Conservation (phyloP, 2,113 vertebrate species). For the Myrmecobius fasciatus region DNA sequence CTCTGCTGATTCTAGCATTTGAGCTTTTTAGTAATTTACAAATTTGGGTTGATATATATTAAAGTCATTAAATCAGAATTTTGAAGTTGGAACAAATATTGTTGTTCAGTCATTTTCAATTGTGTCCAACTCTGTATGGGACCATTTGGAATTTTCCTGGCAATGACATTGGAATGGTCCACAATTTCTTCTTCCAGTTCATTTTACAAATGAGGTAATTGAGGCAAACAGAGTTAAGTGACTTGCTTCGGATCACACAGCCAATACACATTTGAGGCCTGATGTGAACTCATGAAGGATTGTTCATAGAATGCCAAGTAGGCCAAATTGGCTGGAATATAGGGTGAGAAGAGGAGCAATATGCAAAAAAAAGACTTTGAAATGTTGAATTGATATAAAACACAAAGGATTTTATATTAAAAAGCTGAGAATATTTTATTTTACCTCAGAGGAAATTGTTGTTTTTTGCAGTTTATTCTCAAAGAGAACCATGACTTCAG, state of each 20-base stretch:
- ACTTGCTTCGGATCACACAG: not conserved
- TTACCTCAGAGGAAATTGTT: not conserved
- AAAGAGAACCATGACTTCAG: too few relatives aligned
- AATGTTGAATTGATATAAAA: not conserved
- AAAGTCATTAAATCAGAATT: not conserved
- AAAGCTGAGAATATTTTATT: not conserved
- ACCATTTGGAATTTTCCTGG: not conserved
- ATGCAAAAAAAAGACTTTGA: not conserved
- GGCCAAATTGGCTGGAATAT: not conserved
- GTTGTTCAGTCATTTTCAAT: not conserved
- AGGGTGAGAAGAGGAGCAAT: not conserved
- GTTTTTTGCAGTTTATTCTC: too few relatives aligned
- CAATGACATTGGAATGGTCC: not conserved
- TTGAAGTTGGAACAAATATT: not conserved
- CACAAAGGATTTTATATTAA: not conserved
- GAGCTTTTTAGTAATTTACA: not conserved
- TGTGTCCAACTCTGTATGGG: not conserved
- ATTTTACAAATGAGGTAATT: not conserved
- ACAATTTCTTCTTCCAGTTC: not conserved
- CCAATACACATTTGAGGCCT: not conserved
- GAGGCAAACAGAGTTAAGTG: not conserved
- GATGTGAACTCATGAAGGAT: not conserved
- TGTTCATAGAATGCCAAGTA: not conserved
- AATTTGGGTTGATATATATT: not conserved
- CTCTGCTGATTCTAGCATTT: not conserved